These are phyloP conservation scores for Carpatolechia fugitivella DNA, from an alignment of 2,888 invertebrate species.

Conservation along the genomic window DNA sequence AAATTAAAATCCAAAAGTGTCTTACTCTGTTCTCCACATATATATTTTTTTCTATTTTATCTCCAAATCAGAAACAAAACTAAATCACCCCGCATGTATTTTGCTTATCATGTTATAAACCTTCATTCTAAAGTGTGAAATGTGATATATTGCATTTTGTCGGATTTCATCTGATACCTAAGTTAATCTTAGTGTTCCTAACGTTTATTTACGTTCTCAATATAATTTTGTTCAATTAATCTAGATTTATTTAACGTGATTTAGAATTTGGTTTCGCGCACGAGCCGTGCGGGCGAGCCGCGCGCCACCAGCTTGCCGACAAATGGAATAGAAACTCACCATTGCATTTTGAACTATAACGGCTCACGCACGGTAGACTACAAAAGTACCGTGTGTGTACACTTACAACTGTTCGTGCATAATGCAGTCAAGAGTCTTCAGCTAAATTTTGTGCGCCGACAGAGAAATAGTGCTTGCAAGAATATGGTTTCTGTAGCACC, in stretches of 20 bases:
- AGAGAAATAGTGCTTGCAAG: too few species aligned
- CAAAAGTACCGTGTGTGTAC: too few species aligned
- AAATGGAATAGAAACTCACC: too few species aligned
- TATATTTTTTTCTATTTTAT: too few species aligned
- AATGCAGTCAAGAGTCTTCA: too few species aligned
- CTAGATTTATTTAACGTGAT: slow-evolving; percentile 66
- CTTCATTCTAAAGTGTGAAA: slow-evolving; percentile 12
- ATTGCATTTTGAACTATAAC: too few species aligned
- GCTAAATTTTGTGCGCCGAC: too few species aligned
- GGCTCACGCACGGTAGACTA: too few species aligned
- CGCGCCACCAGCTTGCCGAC: slow-evolving; percentile 14
- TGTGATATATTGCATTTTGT: slow-evolving; percentile 27
- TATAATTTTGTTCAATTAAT: slow-evolving; percentile 50
- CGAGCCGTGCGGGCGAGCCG: slow-evolving; percentile 48
- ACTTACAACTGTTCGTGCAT: too few species aligned
- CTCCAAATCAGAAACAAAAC: neutral
- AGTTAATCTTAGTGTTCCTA: slow-evolving; percentile 43
- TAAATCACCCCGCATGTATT: neutral
- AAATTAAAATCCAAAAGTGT: too few species aligned
- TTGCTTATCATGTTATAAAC: slow-evolving; percentile 2
- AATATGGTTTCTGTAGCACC: too few species aligned
- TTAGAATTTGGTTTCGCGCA: slow-evolving; percentile 74
- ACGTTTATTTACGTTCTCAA: slow-evolving; percentile 49
- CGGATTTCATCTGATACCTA: slow-evolving; percentile 38
- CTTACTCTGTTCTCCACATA: too few species aligned